phyloP scores from a whole-genome alignment of 2,113 vertebrate species.

The Petroica traversi region DNA sequence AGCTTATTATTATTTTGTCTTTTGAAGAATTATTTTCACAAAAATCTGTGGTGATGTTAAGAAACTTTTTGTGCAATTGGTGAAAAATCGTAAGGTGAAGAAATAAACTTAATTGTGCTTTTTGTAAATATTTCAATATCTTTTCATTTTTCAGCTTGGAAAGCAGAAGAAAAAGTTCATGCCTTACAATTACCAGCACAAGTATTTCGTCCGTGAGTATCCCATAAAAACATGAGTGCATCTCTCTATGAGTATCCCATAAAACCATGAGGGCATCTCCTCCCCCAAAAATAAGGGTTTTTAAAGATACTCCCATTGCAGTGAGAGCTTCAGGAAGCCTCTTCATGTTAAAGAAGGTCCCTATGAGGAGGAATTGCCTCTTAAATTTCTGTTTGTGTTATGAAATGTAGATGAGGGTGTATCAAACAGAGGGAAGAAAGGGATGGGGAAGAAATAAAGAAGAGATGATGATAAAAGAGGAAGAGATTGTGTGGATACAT shows the following conservation, averaged over 20 bases:
- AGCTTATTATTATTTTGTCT: not conserved
- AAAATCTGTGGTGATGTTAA: not conserved
- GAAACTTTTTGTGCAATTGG: not conserved
- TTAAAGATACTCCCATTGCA: not conserved
- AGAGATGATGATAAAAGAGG: not conserved
- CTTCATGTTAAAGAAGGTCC: accelerated
- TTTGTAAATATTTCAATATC: not conserved
- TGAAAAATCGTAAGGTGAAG: not conserved
- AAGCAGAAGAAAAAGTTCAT: conserved; percentile 82
- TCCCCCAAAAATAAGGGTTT: not conserved
- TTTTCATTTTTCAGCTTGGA: conserved; percentile 74
- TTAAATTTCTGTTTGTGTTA: not conserved
- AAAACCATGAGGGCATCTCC: not conserved
- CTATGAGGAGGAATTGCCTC: not conserved
- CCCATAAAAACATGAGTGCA: not conserved
- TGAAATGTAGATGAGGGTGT: not conserved
- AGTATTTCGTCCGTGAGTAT: conserved; percentile 81
- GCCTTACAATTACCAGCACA: conserved; percentile 84
- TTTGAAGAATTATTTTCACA: not conserved
- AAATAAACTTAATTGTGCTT: not conserved
- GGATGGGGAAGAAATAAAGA: not conserved
- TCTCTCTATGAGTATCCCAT: conserved; percentile 76
- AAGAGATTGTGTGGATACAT: not conserved
- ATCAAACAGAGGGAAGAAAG: not conserved
- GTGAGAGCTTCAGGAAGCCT: not conserved